These are phyloP conservation scores for Germaria angustata DNA, from an alignment of 2,888 invertebrate species.

Conservation along the genomic window DNA sequence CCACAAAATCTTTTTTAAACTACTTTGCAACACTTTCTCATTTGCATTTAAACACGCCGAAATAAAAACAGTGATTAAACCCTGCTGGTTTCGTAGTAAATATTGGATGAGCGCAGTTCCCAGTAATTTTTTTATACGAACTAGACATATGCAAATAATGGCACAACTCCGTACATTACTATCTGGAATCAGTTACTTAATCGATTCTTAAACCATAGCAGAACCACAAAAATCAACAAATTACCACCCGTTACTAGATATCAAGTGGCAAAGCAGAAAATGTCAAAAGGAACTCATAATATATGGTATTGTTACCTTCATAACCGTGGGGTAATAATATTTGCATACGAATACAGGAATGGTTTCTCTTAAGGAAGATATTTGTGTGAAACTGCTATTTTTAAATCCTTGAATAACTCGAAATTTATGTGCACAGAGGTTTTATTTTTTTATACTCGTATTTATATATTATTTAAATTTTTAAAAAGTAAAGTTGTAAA, in stretches of 20 bases:
- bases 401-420: constrained; percentile 55
- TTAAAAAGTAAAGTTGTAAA: neutral
- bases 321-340: neutral
- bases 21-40: constrained; percentile 3
- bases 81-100: neutral
- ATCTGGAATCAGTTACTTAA: neutral
- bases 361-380: constrained; percentile 9
- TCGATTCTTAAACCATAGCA: too few species aligned
- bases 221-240: neutral
- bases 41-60: neutral
- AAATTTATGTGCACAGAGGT: constrained; percentile 52
- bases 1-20: constrained; percentile 10
- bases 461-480: neutral
- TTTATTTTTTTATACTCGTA: neutral
- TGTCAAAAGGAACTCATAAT: too few species aligned
- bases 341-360: neutral
- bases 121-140: too few species aligned
- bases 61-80: neutral
- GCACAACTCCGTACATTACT: too few species aligned
- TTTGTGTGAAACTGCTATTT: constrained; percentile 46
- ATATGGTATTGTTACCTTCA: neutral
- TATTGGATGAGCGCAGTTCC: too few species aligned
- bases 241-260: neutral
- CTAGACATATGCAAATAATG: too few species aligned
- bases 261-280: neutral